A percentile compares a stretch with the other conserved stretches of the same genome.
phyloP scores from a whole-genome alignment of 2,113 vertebrate species.

The Ovibos moschatus region DNA sequence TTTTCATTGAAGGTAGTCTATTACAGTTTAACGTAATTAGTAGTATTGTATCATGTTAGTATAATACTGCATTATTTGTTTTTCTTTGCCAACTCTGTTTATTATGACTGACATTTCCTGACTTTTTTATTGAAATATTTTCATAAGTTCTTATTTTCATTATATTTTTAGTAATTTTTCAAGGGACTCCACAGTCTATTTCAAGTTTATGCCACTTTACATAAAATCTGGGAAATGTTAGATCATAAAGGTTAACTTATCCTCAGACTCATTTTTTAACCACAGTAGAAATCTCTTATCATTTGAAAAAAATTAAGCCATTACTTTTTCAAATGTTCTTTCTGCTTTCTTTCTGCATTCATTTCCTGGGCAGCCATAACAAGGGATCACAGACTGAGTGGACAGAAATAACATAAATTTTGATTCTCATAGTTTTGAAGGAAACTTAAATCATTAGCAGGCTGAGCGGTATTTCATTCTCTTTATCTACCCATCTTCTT shows the following conservation, averaged over 20 bases:
- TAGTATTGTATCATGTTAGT: background rate
- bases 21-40: background rate
- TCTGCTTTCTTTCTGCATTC: background rate
- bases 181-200: background rate
- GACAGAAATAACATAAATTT: background rate
- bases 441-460: background rate
- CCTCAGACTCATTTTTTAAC: background rate
- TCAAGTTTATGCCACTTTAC: background rate
- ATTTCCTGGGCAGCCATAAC: background rate
- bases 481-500: background rate
- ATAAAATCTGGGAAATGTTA: background rate
- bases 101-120: background rate
- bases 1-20: background rate
- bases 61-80: background rate
- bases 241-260: background rate
- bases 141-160: background rate
- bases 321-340: background rate
- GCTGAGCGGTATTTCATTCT: background rate
- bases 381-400: background rate
- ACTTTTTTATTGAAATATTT: background rate
- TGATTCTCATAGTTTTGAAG: background rate
- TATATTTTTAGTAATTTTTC: background rate
- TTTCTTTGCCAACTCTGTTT: background rate
- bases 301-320: background rate
- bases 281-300: background rate